These are phyloP conservation scores for Apodemus sylvaticus DNA, from an alignment of 2,113 vertebrate species.

Conservation along the genomic window DNA sequence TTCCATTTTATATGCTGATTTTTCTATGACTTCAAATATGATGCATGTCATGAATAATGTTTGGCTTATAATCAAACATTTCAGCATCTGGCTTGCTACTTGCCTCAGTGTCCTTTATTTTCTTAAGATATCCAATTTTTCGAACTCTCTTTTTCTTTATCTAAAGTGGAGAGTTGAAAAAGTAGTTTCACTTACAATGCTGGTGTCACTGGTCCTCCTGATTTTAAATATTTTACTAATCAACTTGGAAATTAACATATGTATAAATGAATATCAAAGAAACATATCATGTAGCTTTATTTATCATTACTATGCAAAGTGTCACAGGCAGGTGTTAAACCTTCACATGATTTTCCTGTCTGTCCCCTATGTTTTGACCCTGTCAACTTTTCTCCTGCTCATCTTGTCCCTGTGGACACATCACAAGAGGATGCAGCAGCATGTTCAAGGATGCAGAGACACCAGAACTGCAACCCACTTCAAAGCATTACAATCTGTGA, in stretches of 20 bases:
- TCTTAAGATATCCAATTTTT: background rate
- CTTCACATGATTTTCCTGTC: background rate
- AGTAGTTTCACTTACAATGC: background rate
- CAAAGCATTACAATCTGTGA: background rate
- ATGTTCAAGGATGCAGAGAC: background rate
- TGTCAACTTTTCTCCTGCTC: background rate
- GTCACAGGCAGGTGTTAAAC: rapidly evolving
- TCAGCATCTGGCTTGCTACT: background rate
- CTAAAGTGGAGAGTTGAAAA: slow-evolving; percentile 44
- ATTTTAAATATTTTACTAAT: background rate
- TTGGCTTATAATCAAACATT: background rate
- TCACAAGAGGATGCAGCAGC: background rate
- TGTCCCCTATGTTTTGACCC: background rate
- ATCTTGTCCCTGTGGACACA: background rate
- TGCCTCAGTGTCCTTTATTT: background rate
- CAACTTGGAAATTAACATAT: too few species aligned
- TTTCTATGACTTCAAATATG: rapidly evolving
- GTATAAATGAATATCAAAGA: background rate
- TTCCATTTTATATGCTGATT: background rate
- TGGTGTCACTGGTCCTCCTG: background rate
- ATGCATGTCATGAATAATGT: background rate
- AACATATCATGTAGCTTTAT: background rate
- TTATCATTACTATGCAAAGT: background rate
- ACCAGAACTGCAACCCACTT: background rate
- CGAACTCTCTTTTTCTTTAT: slow-evolving; percentile 9